Conservation (phyloP, 2,797 vertebrate genomes). For the Anguilla obscura region DNA sequence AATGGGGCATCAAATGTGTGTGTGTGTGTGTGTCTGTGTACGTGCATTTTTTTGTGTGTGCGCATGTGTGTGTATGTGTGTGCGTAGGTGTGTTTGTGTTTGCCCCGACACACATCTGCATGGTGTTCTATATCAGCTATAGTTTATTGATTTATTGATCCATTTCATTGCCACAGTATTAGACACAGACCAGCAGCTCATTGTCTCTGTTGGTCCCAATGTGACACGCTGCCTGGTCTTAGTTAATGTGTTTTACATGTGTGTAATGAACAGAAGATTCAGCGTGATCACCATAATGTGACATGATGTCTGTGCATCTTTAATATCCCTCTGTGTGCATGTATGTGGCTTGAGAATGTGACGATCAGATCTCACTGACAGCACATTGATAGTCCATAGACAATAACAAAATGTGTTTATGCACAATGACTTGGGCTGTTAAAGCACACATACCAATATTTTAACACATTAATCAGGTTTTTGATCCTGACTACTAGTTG, state of each 20-base stretch:
- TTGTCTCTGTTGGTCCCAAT: background rate
- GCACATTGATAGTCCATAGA: background rate
- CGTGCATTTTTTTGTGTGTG: background rate
- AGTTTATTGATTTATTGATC: constrained; percentile 7
- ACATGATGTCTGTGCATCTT: background rate
- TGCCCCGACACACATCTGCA: background rate
- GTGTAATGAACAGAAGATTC: constrained; percentile 1
- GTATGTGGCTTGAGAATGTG: background rate
- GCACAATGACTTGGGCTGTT: background rate
- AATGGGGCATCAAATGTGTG: constrained; percentile 2
- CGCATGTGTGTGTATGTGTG: background rate
- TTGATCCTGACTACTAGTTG: background rate
- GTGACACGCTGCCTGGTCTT: background rate
- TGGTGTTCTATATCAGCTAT: background rate
- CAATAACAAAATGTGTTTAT: background rate
- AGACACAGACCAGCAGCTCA: background rate
- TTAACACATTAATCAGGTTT: background rate
- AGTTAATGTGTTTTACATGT: background rate
- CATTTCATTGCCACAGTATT: background rate
- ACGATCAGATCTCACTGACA: background rate
- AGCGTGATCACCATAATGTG: background rate
- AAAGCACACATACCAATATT: background rate
- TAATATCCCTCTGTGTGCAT: background rate
- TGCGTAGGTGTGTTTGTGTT: background rate
- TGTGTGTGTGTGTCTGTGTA: background rate